phyloP scores from a whole-genome alignment of 2,113 vertebrate genomes.

The Tylochromis polylepis region DNA sequence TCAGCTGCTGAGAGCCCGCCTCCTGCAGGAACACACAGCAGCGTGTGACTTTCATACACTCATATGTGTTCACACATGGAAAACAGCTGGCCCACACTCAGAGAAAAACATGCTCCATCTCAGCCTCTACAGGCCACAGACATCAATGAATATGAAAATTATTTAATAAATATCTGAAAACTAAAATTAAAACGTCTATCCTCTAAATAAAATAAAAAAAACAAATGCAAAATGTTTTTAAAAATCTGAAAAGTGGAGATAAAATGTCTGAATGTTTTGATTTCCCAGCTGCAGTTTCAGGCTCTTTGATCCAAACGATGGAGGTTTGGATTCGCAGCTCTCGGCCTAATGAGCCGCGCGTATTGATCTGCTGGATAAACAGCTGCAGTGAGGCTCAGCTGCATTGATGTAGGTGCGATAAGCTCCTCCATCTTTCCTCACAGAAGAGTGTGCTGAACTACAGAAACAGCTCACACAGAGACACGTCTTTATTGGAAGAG shows the following conservation, averaged over 20 bases:
- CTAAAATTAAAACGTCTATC: background rate
- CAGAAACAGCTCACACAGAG: background rate
- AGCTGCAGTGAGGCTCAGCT: background rate
- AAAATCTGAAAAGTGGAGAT: background rate
- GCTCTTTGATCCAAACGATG: background rate
- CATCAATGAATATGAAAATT: background rate
- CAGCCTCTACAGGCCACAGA: background rate
- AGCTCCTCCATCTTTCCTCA: background rate
- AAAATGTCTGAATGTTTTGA: background rate
- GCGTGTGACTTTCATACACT: background rate
- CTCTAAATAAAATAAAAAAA: background rate
- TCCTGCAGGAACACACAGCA: constrained; percentile 63
- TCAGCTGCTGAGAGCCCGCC: constrained; percentile 68
- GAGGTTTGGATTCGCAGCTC: background rate
- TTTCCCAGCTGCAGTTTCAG: background rate
- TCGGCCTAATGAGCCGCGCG: background rate
- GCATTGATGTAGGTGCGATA: background rate
- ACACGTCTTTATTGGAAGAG: background rate
- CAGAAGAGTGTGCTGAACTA: background rate
- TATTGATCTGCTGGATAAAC: background rate
- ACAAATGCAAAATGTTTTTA: background rate
- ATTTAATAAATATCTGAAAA: background rate
- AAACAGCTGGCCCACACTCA: accelerated
- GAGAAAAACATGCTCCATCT: accelerated
- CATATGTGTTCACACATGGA: background rate